These are phyloP conservation scores for Propithecus coquereli DNA, from an alignment of 2,113 vertebrate genomes.

Conservation along the genomic window DNA sequence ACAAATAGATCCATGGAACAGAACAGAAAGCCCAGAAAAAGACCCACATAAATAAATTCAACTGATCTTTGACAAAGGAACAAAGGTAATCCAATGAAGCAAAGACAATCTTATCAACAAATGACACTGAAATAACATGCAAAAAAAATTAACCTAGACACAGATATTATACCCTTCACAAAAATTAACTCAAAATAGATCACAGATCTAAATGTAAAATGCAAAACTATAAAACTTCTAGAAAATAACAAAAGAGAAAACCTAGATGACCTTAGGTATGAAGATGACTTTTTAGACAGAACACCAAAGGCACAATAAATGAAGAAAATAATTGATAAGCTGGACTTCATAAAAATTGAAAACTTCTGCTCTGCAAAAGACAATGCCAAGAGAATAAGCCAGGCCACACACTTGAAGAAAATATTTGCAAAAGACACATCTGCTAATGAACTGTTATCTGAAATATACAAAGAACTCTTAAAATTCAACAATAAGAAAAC, in stretches of 20 bases:
- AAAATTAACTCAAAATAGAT: neutral
- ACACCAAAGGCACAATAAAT: neutral
- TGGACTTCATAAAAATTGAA: neutral
- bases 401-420: neutral
- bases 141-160: neutral
- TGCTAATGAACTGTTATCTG: neutral
- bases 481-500: neutral
- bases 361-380: neutral
- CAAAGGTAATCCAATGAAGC: neutral
- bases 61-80: neutral
- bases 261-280: neutral
- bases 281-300: neutral
- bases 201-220: neutral
- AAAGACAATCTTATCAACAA: neutral
- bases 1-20: neutral
- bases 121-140: neutral
- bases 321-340: neutral
- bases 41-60: neutral
- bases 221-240: neutral
- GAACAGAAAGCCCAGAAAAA: neutral
- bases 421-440: neutral
- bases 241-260: neutral
- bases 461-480: neutral
- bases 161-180: neutral
- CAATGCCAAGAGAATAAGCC: neutral